Evolutionary conservation across 2,888 invertebrate genomes (phyloP).

Genomic region (Augochlorella aurata): DNA sequence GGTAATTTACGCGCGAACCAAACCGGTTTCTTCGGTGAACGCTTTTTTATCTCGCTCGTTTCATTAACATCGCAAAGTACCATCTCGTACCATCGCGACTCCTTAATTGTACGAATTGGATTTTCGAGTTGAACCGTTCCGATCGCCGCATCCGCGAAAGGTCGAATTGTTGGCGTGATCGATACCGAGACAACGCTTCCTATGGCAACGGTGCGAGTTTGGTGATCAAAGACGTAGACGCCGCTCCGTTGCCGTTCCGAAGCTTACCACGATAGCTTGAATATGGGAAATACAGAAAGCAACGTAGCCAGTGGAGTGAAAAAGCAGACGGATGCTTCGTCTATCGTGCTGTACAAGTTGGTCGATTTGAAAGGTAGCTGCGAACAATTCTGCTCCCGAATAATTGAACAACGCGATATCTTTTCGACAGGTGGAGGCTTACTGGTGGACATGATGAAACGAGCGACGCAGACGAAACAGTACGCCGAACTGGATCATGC

Average conservation of each 20-base stretch:
- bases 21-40: too few relatives aligned
- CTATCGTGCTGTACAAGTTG: conserved; percentile 92
- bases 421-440: conserved; percentile 89
- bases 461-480: conserved; percentile 94
- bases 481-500: conserved; percentile 96
- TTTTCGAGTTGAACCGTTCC: not conserved
- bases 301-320: conserved; percentile 97
- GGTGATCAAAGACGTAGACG: not conserved
- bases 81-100: not conserved
- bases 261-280: not conserved
- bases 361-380: conserved; percentile 93
- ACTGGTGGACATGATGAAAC: conserved; percentile 96
- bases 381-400: not conserved
- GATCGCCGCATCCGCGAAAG: not conserved
- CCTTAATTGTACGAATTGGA: not conserved
- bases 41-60: too few relatives aligned
- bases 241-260: not conserved
- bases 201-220: conserved; percentile 54
- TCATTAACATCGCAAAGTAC: too few relatives aligned
- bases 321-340: conserved; percentile 94
- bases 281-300: conserved; percentile 92
- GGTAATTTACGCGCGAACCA: too few relatives aligned
- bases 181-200: conserved; percentile 45
- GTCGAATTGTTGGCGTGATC: conserved; percentile 45
- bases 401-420: not conserved